These are phyloP conservation scores for Carassius gibelio DNA, from an alignment of 2,113 vertebrate genomes.

Conservation along the genomic window DNA sequence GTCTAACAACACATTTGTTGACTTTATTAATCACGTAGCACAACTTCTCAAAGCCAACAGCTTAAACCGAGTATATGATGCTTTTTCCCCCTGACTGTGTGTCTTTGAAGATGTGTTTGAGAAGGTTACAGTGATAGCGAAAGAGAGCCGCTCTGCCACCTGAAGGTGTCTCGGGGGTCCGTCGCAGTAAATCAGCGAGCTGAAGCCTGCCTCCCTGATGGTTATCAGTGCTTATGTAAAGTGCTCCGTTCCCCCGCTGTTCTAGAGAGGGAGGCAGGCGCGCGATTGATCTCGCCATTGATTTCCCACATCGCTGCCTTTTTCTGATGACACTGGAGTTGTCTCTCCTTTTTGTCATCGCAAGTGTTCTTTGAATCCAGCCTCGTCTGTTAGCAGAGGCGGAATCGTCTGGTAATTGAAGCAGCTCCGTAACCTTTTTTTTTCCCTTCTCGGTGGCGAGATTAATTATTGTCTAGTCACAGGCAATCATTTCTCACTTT, in stretches of 20 bases:
- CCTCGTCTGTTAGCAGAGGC: conserved; percentile 46
- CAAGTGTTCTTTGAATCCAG: conserved; percentile 53
- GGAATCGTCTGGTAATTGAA: conserved; percentile 47
- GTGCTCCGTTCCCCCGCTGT: conserved; percentile 32
- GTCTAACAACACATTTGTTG: not conserved
- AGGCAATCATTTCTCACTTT: conserved; percentile 62
- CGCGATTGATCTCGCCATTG: conserved; percentile 58
- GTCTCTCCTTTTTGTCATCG: conserved; percentile 55
- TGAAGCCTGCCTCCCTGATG: conserved; percentile 46
- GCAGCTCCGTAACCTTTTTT: conserved; percentile 46
- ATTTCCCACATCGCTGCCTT: conserved; percentile 58
- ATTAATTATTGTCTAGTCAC: conserved; percentile 62
- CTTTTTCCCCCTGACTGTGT: conserved; percentile 4
- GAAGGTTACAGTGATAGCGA: conserved; percentile 33
- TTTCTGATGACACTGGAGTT: conserved; percentile 57
- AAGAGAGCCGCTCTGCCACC: conserved; percentile 16
- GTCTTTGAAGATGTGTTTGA: conserved; percentile 27
- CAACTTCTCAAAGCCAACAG: not conserved
- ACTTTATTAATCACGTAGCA: not conserved
- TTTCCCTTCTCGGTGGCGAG: not conserved
- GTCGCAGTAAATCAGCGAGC: conserved; percentile 46
- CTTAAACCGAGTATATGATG: not conserved
- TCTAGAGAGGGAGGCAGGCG: conserved; percentile 48
- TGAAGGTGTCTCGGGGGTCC: conserved; percentile 36
- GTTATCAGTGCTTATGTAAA: conserved; percentile 48